A percentile compares a stretch with the other conserved stretches of the same genome.
Conservation (phyloP, 2,797 vertebrate species). For the Muscicapa striata region DNA sequence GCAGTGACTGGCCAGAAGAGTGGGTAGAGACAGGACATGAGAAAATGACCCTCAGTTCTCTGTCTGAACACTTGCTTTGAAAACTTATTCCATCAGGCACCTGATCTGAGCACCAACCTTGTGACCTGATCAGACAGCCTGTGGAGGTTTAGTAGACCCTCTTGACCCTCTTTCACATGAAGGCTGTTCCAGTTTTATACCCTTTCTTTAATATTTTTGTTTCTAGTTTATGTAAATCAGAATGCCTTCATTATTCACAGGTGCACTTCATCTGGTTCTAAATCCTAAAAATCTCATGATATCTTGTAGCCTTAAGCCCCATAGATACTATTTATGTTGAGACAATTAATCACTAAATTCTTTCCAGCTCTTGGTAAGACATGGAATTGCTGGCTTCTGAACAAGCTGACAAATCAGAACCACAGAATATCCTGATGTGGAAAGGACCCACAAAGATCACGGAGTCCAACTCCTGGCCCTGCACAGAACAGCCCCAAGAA, state of each 20-base stretch:
- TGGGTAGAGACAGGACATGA: background rate
- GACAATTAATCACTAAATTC: background rate
- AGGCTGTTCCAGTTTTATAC: background rate
- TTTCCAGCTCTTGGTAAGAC: background rate
- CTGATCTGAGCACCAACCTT: background rate
- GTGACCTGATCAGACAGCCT: background rate
- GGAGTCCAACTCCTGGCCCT: rapidly evolving
- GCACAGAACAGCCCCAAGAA: background rate
- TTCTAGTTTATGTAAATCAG: background rate
- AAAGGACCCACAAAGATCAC: background rate
- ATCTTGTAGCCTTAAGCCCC: background rate
- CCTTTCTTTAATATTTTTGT: background rate
- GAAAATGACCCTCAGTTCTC: background rate
- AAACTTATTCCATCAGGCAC: background rate
- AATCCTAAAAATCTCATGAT: background rate
- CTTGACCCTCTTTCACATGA: background rate
- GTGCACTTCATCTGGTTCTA: background rate
- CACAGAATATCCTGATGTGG: background rate
- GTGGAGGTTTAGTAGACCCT: background rate
- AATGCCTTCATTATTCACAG: background rate
- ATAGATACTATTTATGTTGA: background rate
- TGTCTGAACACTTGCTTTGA: background rate
- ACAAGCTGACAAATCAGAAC: background rate
- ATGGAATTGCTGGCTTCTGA: background rate
- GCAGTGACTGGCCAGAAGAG: background rate